Conservation (phyloP, 2,797 vertebrate species). For the Micrastur ruficollis region DNA sequence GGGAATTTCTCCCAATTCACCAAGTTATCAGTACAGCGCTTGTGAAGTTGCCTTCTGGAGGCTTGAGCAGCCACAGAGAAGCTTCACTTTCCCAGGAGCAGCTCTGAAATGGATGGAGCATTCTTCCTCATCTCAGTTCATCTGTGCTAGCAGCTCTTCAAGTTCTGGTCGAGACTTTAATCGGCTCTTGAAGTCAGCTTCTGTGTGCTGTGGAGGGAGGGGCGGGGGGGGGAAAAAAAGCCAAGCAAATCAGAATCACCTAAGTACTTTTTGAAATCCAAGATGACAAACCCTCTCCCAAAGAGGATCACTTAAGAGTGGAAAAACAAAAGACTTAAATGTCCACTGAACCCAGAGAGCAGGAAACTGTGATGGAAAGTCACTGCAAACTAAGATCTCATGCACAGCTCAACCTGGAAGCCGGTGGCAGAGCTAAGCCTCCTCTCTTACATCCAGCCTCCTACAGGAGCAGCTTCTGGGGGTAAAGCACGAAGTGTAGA, state of each 20-base stretch:
- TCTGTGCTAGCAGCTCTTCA: conserved; percentile 83
- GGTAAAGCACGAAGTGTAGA: not conserved
- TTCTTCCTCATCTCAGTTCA: conserved; percentile 57
- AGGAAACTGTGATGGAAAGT: not conserved
- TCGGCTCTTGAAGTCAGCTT: conserved; percentile 81
- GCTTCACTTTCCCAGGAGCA: fast-evolving
- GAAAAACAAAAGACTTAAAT: not conserved
- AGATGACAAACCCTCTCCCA: not conserved
- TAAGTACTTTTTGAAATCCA: not conserved
- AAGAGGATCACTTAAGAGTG: not conserved
- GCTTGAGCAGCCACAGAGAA: not conserved
- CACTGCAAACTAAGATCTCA: not conserved
- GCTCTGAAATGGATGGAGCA: not conserved
- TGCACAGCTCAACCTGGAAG: not conserved
- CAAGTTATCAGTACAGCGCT: fast-evolving
- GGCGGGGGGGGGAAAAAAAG: not conserved
- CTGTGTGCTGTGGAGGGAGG: conserved; percentile 79
- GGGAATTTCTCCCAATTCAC: not conserved
- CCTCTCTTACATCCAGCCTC: not conserved
- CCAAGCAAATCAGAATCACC: not conserved
- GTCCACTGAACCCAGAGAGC: not conserved
- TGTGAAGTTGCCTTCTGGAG: not conserved
- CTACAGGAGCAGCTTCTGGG: not conserved
- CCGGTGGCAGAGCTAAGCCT: not conserved
- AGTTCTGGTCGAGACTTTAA: conserved; percentile 88